Percentiles rank a stretch among this genome's conserved stretches.
These are phyloP conservation scores for Tenrec ecaudatus DNA, from an alignment of 2,113 vertebrate genomes.

Conservation along the genomic window DNA sequence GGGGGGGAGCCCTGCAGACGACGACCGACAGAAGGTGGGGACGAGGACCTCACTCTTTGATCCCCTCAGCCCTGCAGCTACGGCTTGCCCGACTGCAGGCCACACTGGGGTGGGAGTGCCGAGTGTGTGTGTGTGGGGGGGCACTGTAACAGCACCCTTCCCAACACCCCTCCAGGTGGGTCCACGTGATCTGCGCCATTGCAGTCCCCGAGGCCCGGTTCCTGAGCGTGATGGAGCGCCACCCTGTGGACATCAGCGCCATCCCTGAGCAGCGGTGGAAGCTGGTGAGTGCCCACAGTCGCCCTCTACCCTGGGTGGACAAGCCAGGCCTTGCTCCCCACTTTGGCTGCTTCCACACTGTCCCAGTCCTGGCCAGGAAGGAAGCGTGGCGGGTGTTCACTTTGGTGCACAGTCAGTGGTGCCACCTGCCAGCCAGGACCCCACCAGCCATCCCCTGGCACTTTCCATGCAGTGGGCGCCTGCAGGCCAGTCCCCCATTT, in stretches of 20 bases:
- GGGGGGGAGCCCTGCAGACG: slow-evolving; percentile 95
- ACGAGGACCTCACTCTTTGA: background rate
- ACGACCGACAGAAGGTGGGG: slow-evolving; percentile 93
- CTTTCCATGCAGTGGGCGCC: too few relatives aligned
- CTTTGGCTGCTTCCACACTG: too few relatives aligned
- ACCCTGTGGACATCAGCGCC: slow-evolving; percentile 94
- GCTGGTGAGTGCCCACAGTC: slow-evolving; percentile 88
- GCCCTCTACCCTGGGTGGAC: too few relatives aligned
- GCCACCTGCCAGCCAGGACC: too few relatives aligned
- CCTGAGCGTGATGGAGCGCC: slow-evolving; percentile 92
- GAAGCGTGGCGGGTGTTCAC: background rate
- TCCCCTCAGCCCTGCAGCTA: too few relatives aligned
- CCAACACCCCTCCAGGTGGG: slow-evolving; percentile 89
- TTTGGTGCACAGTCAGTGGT: background rate
- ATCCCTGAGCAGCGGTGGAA: slow-evolving; percentile 95
- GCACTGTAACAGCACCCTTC: background rate
- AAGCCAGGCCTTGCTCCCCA: too few relatives aligned
- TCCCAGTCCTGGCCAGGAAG: background rate
- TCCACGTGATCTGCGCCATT: slow-evolving; percentile 96
- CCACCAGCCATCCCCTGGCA: too few relatives aligned
- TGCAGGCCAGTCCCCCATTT: too few relatives aligned
- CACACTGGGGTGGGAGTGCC: too few relatives aligned
- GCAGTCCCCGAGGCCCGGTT: slow-evolving; percentile 96
- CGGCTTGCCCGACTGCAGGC: too few relatives aligned
- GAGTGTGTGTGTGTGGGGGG: too few relatives aligned